phyloP scores from a whole-genome alignment of 2,888 invertebrate genomes.

The Lochmaea capreae region DNA sequence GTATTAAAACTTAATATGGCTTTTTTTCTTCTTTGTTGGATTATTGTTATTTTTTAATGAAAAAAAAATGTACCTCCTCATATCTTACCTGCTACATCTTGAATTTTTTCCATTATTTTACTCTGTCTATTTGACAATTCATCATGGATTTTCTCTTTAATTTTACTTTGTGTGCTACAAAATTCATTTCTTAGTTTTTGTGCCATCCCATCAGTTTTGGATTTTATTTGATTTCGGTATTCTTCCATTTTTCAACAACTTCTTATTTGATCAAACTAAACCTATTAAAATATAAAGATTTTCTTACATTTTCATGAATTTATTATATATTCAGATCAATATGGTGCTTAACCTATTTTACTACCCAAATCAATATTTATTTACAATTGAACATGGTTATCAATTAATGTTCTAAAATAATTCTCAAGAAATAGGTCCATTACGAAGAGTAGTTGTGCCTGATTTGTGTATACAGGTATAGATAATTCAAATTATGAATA shows the following conservation, averaged over 20 bases:
- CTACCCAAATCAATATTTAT: conserved; percentile 7
- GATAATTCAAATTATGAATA: too few species aligned
- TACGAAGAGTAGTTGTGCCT: background rate
- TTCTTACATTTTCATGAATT: conserved; percentile 11
- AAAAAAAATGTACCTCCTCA: too few species aligned
- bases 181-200: conserved; percentile 51
- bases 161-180: conserved; percentile 51
- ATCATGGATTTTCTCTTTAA: conserved; percentile 53
- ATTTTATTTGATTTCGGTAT: conserved; percentile 55
- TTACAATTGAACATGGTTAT: conserved; percentile 1
- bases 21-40: too few species aligned
- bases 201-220: conserved; percentile 53
- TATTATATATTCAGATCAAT: conserved; percentile 9
- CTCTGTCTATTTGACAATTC: conserved; percentile 24
- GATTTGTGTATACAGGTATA: too few species aligned
- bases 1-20: conserved; percentile 53
- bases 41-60: too few species aligned
- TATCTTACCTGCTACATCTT: conserved; percentile 48
- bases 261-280: background rate
- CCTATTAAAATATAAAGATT: background rate
- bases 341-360: conserved; percentile 15
- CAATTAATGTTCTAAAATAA: background rate
- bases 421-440: background rate
- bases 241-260: conserved; percentile 53
- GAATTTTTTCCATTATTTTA: conserved; percentile 29